These are phyloP conservation scores for Cephus pulcher DNA, from an alignment of 2,888 invertebrate genomes.

Conservation along the genomic window DNA sequence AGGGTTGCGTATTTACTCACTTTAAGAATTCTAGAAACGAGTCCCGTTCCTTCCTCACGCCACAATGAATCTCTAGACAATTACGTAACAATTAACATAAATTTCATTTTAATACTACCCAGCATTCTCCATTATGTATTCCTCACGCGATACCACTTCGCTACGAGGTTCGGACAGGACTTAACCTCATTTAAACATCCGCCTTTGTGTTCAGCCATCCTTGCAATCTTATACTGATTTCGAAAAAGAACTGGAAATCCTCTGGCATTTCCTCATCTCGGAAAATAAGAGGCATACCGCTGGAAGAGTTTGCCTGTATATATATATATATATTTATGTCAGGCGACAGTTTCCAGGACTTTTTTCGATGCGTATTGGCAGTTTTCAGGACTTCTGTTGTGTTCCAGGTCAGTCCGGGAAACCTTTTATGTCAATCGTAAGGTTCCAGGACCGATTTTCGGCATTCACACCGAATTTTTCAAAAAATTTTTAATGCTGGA, in stretches of 20 bases:
- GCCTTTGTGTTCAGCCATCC: conserved; percentile 1
- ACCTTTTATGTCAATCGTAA: no score
- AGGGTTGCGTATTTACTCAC: no score
- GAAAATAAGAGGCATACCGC: neutral
- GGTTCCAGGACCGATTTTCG: no score
- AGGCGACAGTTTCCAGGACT: no score
- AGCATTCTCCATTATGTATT: conserved; percentile 1
- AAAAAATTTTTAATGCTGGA: no score
- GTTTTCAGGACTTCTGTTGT: no score
- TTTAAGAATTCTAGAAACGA: neutral
- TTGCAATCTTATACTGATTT: neutral
- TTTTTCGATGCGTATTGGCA: no score
- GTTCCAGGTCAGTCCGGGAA: no score
- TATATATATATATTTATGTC: no score
- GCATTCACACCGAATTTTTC: no score
- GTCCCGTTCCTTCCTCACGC: conserved; percentile 1
- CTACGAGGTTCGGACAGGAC: neutral
- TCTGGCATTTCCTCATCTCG: neutral
- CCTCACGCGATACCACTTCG: neutral
- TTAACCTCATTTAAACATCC: conserved; percentile 10
- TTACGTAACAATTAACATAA: conserved; percentile 13
- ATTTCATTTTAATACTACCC: conserved; percentile 6
- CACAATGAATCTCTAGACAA: conserved; percentile 10
- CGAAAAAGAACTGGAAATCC: neutral
- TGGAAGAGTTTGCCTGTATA: neutral